phyloP scores from a whole-genome alignment of 2,888 invertebrate species.

The Dexiosoma caninum region DNA sequence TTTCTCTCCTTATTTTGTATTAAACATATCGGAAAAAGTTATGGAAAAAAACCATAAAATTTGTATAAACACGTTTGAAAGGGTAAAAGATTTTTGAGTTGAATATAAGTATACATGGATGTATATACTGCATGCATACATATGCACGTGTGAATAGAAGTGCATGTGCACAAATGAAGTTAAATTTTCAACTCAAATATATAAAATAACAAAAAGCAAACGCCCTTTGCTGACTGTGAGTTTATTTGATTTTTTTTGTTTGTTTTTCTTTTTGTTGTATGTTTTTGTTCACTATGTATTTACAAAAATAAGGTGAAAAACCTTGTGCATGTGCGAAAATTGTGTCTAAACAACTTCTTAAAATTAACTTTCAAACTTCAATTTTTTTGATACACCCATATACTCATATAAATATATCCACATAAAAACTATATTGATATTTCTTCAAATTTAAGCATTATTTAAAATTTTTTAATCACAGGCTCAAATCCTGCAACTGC shows the following conservation, averaged over 20 bases:
- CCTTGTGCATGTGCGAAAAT: constrained; percentile 36
- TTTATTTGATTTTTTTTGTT: neutral
- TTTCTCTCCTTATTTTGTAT: neutral
- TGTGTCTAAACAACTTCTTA: too few species aligned
- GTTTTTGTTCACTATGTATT: constrained; percentile 29
- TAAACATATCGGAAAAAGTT: constrained; percentile 1
- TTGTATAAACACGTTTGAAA: neutral
- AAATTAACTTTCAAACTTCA: too few species aligned
- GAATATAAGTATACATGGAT: too few species aligned
- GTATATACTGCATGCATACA: too few species aligned
- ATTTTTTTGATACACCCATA: too few species aligned
- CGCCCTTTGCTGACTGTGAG: constrained; percentile 43
- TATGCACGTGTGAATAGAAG: constrained; percentile 23
- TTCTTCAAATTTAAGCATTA: too few species aligned
- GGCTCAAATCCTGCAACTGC: too few species aligned
- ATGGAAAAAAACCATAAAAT: constrained; percentile 1
- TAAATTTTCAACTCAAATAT: constrained; percentile 11
- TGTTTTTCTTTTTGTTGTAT: constrained; percentile 14
- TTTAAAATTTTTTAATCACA: too few species aligned
- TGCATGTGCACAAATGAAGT: neutral
- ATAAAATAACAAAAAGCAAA: constrained; percentile 17
- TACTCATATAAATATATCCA: too few species aligned
- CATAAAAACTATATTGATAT: too few species aligned
- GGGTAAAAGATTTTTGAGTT: neutral
- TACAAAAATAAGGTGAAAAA: constrained; percentile 45